phyloP scores from a whole-genome alignment of 2,797 vertebrate species.

The Sebastes diaconus region DNA sequence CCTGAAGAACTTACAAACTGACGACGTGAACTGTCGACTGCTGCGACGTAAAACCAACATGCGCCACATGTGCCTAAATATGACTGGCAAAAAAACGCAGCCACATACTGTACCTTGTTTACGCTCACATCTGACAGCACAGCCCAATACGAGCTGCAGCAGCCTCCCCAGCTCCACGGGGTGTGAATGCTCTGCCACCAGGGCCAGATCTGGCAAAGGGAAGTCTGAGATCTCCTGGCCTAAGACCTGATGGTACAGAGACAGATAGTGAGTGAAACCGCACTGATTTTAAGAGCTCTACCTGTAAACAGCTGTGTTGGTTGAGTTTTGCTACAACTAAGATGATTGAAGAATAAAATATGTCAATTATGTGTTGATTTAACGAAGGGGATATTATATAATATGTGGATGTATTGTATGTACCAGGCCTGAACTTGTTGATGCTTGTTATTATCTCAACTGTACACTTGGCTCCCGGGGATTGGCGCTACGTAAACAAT shows the following conservation, averaged over 20 bases:
- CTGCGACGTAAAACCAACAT: neutral
- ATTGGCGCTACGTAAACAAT: neutral
- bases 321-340: neutral
- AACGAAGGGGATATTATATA: neutral
- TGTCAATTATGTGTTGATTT: neutral
- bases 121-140: conserved; percentile 95
- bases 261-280: neutral
- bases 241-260: conserved; percentile 84
- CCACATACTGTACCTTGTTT: conserved; percentile 88
- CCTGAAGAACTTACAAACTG: no score
- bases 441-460: neutral
- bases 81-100: neutral
- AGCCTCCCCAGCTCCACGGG: conserved; percentile 89
- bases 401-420: neutral
- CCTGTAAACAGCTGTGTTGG: neutral
- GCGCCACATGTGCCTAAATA: no score
- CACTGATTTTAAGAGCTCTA: neutral
- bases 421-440: neutral
- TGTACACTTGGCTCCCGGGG: neutral
- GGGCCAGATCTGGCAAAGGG: conserved; percentile 88
- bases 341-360: neutral
- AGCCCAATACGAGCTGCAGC: conserved; percentile 95
- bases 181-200: conserved; percentile 88
- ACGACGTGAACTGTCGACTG: neutral
- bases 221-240: conserved; percentile 91